Evolutionary conservation across 1,140 invertebrate species (phyloP).

Genomic region (Drosophila nigromelanica): DNA sequence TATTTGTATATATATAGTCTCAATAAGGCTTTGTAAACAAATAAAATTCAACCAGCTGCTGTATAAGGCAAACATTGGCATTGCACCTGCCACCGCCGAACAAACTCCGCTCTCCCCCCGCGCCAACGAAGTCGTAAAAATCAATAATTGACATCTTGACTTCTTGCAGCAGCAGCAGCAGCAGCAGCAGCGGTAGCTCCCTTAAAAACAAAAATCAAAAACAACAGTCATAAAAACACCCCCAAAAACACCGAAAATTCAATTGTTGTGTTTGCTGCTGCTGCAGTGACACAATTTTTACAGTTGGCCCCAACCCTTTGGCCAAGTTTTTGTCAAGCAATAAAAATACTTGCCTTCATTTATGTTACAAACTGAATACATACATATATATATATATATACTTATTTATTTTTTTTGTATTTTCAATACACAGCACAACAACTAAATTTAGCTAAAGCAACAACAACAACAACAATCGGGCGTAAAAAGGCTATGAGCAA

Average conservation of each 20-base stretch:
- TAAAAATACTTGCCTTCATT: constrained; percentile 24
- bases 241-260: constrained; percentile 23
- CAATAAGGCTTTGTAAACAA: constrained; percentile 3
- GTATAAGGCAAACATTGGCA: not conserved
- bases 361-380: constrained; percentile 15
- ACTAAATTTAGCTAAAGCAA: constrained; percentile 66
- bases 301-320: not conserved
- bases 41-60: not conserved
- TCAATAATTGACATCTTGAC: constrained; percentile 66
- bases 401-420: constrained; percentile 16
- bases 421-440: constrained; percentile 51
- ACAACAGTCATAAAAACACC: constrained; percentile 34
- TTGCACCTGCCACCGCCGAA: constrained; percentile 29
- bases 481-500: constrained; percentile 46
- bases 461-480: constrained; percentile 20
- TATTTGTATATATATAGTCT: not conserved
- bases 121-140: constrained; percentile 52
- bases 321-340: constrained; percentile 15
- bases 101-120: constrained; percentile 20
- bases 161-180: constrained; percentile 26
- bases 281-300: constrained; percentile 55
- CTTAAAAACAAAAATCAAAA: constrained; percentile 11
- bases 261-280: constrained; percentile 23
- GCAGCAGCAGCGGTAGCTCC: constrained; percentile 10
- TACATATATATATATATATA: constrained; percentile 13